phyloP scores from a whole-genome alignment of 2,888 invertebrate genomes.

The Xanthorhoe designata region DNA sequence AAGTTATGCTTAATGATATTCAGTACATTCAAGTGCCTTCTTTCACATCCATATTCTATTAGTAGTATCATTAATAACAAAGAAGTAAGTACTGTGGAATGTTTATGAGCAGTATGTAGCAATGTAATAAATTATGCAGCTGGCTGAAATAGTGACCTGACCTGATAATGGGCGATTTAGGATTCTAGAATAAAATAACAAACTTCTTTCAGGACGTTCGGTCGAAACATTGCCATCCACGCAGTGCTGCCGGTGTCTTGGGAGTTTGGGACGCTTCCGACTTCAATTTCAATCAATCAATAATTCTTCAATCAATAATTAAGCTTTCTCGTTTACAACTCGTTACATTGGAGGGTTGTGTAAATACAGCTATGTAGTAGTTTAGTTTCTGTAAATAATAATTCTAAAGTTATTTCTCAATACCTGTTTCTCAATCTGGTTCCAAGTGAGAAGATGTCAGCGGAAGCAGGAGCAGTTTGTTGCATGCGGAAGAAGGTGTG shows the following conservation, averaged over 20 bases:
- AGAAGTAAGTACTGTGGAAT: background rate
- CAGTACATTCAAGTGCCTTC: constrained; percentile 24
- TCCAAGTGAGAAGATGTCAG: constrained; percentile 91
- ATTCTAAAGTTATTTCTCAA: background rate
- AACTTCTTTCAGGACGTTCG: no score
- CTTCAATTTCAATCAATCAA: no score
- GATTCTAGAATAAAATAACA: no score
- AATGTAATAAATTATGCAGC: background rate
- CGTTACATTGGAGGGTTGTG: no score
- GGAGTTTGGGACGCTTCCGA: no score
- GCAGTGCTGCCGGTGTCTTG: no score
- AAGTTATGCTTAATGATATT: constrained; percentile 24
- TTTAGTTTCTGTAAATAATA: no score
- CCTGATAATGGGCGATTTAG: no score
- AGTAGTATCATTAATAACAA: constrained; percentile 18
- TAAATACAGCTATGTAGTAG: no score
- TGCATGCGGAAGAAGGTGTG: constrained; percentile 96
- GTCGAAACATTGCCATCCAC: no score
- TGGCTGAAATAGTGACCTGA: background rate
- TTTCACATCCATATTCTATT: constrained; percentile 26
- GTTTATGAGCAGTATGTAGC: background rate
- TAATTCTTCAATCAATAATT: no score
- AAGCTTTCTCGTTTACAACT: no score
- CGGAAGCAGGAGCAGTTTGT: constrained; percentile 90
- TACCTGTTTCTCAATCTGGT: constrained; percentile 93